These are phyloP conservation scores for Escarpia spicata DNA, from an alignment of 2,888 invertebrate genomes.

Conservation along the genomic window DNA sequence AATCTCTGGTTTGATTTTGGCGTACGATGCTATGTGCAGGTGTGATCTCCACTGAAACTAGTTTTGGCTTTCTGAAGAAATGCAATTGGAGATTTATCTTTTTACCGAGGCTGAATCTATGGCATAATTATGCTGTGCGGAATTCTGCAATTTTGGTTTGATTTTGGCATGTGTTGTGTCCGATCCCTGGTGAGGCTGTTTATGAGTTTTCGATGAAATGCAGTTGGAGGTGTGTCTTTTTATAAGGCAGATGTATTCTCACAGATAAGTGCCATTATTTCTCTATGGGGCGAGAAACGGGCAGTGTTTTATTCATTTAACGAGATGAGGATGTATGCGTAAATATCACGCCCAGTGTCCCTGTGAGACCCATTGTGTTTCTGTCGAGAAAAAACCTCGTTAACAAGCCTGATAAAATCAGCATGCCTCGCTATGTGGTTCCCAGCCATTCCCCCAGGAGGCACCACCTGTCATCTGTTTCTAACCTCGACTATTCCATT, in stretches of 20 bases:
- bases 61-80: background rate
- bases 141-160: background rate
- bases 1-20: background rate
- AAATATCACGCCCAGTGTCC: background rate
- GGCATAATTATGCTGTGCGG: background rate
- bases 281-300: background rate
- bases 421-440: background rate
- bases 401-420: background rate
- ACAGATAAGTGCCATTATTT: constrained; percentile 13
- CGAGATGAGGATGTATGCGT: background rate
- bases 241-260: constrained; percentile 9
- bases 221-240: background rate
- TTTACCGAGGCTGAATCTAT: background rate
- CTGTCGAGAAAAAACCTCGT: background rate
- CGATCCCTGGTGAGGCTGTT: background rate
- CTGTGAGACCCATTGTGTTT: background rate
- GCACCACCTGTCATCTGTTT: background rate
- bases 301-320: background rate
- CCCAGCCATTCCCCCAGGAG: background rate
- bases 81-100: background rate
- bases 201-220: background rate
- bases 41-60: background rate
- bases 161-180: background rate
- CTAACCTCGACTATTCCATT: background rate
- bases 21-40: background rate